Base-by-base conservation (phyloP, 2,113 vertebrate species). In the Amblyopsis rosae region DNA sequence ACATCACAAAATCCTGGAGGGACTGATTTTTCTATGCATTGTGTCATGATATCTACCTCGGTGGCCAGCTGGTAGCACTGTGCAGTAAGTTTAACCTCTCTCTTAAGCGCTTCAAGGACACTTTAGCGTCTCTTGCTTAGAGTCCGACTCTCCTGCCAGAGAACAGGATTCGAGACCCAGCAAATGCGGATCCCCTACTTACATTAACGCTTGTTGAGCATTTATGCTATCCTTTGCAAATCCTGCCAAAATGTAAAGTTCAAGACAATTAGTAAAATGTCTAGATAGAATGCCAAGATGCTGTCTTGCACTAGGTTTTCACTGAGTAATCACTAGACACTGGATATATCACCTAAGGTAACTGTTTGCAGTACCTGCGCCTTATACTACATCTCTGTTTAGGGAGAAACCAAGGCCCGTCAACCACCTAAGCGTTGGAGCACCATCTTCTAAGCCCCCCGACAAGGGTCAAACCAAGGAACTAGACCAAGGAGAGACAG, bases 341-440 rank as follows among this genome's bases (percentile, higher is more conserved):
- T 32, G 13, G 33, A 56, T 10, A 9, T 51, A 16, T 17, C 26
- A 17, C 1, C 56, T 35, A 58, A 60, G 13, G 12, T 51, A 49
- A 56, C 35, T 16, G 15, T 69, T 75, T 56, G 35, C 46, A 9
- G 33, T 56, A 6, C 6, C 32, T 55, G 62, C 17, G n/a, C 61
- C 45, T 59, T 10, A 33, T 35, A 49, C 3, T 9, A 55, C 5
- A 17, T 54, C 49, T 62, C 33, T 63, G 59, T 45, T 2, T 82
- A 93, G 92, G 92, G 92, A 89, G 92, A 93, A 58, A 81, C 80
- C 77, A 90, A 92, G 88, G 88, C 92, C 87, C 91, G 91, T 58
- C 80, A 90, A 33, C 92, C 92, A 75, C 89, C 92, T 32, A 92
- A 93, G 90, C 92, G 92, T 89, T 93, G 92, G 92, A 93, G 92